Conservation (phyloP, 2,888 invertebrate genomes). For the Prenolepis imparis region DNA sequence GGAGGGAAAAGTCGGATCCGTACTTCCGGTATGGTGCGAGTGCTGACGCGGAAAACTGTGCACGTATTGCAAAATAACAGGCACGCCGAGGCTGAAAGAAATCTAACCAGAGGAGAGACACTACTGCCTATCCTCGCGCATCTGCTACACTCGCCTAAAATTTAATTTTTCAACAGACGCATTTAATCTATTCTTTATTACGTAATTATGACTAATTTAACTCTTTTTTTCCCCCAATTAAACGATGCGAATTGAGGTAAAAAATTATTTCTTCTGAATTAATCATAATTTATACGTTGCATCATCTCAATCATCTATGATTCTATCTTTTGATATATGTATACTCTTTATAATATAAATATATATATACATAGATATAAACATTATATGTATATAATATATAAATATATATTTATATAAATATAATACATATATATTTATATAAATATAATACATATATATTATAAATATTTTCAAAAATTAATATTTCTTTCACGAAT, state of each 20-base stretch:
- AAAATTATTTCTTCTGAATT: not conserved
- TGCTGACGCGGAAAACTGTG: constrained; percentile 72
- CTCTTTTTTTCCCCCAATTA: not conserved
- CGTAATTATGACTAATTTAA: not conserved
- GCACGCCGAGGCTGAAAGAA: constrained; percentile 62
- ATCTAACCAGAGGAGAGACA: constrained; percentile 45
- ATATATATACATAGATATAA: too few relatives aligned
- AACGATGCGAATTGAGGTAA: not conserved
- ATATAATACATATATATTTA: too few relatives aligned
- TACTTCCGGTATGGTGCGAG: constrained; percentile 72
- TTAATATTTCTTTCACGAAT: too few relatives aligned
- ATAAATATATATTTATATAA: too few relatives aligned
- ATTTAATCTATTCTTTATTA: constrained; percentile 17
- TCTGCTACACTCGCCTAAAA: constrained; percentile 34
- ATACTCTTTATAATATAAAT: too few relatives aligned
- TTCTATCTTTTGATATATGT: too few relatives aligned
- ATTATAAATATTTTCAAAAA: too few relatives aligned
- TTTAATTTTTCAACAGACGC: constrained; percentile 18
- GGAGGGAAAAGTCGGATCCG: constrained; percentile 51
- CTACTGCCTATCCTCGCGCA: not conserved
- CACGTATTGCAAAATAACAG: constrained; percentile 74
- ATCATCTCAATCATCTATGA: too few relatives aligned
- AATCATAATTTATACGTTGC: not conserved
- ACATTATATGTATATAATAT: too few relatives aligned
- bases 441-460: too few relatives aligned